phyloP scores from a whole-genome alignment of 1,140 invertebrate species.

The Druon quercuslanigerum region DNA sequence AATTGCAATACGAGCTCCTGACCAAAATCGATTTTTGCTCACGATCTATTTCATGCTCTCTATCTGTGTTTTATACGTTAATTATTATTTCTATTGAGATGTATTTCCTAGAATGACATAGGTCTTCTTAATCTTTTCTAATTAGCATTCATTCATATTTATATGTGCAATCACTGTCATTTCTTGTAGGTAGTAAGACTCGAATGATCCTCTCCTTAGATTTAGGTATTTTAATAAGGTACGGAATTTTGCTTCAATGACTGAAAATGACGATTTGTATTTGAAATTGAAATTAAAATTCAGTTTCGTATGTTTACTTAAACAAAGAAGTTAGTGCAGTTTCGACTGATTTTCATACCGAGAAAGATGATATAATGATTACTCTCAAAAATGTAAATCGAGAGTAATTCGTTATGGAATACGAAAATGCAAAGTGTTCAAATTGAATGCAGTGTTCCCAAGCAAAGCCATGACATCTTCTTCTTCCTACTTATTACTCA shows the following conservation, averaged over 20 bases:
- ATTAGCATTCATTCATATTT: slow-evolving; percentile 39
- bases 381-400: slow-evolving; percentile 9
- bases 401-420: background rate
- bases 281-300: slow-evolving; percentile 14
- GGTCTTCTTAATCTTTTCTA: slow-evolving; percentile 44
- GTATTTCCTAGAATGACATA: background rate
- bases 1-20: background rate
- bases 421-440: background rate
- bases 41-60: slow-evolving; percentile 36
- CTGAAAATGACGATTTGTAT: background rate
- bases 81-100: background rate
- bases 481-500: slow-evolving; percentile 48
- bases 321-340: slow-evolving; percentile 13
- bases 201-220: background rate
- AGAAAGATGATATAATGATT: background rate
- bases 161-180: background rate
- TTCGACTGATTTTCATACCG: slow-evolving; percentile 19
- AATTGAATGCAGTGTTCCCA: slow-evolving; percentile 40
- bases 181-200: background rate
- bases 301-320: background rate
- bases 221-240: slow-evolving; percentile 2
- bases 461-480: slow-evolving; percentile 55
- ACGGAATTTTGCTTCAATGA: background rate
- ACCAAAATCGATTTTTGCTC: slow-evolving; percentile 17
- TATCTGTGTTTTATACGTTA: background rate